Base-by-base conservation (phyloP, 1,140 invertebrate genomes). In the Yoshiicerus persimilis region DNA sequence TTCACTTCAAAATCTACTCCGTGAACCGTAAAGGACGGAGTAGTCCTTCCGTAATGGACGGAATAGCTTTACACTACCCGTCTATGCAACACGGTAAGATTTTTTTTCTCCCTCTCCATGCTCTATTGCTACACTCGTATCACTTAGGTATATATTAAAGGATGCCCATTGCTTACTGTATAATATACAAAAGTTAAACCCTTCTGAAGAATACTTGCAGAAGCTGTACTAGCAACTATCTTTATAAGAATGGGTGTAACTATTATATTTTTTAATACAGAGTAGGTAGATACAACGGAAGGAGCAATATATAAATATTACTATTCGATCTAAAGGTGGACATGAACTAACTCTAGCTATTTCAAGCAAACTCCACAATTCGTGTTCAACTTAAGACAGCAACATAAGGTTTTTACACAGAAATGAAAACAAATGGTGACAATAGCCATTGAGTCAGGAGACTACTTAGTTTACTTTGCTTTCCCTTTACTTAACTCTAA, bases 21-120 rank as follows among this genome's bases (percentile, higher is more conserved):
- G 94, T 95, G 86, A 97, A 97, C 92, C 94, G 94, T 38, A 97
- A 97, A 92, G 96, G 96, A 2, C 93, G 95, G 75, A 96, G 96
- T 88, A 92, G 93, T 64, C 94, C 95, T 0, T 94, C 96, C 13
- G 93, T 94, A 1, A 93, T 97, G 41, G 95, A 95, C 87, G 96
- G 96, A 90, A 94, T 96, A 56, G 96, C 96, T 1, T 95, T 96
- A 91, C 94, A 95, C 39, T 96, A 96, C 91, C 95, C 96, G 0
- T 96, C 97, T 91, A 97, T 96, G 92, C 93, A 96, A 86, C 96
- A 96, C 91, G 96, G 96, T 97, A 92, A 94, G 94, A 64, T 32
- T 41, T 39, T 20, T 27, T 41, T 11, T 30, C 4, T 84, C 30
- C 23, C 27, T n/a, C n/a, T n/a, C n/a, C n/a, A n/a, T n/a, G n/a